Conservation (phyloP, 2,113 vertebrate species). For the Gnathonemus longibarbis region DNA sequence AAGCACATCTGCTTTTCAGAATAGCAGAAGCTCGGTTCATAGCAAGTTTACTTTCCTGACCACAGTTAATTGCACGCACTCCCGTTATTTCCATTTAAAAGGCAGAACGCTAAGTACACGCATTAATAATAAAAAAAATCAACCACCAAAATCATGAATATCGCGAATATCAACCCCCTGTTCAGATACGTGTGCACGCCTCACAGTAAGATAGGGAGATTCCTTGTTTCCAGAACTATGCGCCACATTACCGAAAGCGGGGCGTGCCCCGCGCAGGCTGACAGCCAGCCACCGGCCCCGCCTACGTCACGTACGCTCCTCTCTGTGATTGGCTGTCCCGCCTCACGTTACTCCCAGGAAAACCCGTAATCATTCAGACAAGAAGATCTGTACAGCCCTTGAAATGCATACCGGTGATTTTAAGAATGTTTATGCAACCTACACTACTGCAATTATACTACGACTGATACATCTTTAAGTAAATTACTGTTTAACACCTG, state of each 20-base stretch:
- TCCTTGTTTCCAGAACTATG: background rate
- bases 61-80: background rate
- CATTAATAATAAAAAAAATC: background rate
- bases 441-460: slow-evolving; percentile 7
- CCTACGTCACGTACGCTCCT: background rate
- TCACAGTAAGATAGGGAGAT: background rate
- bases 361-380: slow-evolving; percentile 26
- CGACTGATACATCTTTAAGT: background rate
- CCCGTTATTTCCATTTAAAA: background rate
- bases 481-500: background rate
- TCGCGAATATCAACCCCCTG: background rate
- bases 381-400: slow-evolving; percentile 6
- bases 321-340: slow-evolving; percentile 37
- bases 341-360: slow-evolving; percentile 18
- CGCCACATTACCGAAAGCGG: too few relatives aligned
- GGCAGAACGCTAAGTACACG: background rate
- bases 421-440: background rate
- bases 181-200: background rate
- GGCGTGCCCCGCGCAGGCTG: background rate
- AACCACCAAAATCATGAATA: background rate
- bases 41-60: background rate
- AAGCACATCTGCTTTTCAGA: background rate
- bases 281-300: background rate
- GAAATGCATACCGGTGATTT: background rate
- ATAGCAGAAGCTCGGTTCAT: background rate